Base-by-base conservation (phyloP, 2,113 vertebrate species). In the Ifrita kowaldi region DNA sequence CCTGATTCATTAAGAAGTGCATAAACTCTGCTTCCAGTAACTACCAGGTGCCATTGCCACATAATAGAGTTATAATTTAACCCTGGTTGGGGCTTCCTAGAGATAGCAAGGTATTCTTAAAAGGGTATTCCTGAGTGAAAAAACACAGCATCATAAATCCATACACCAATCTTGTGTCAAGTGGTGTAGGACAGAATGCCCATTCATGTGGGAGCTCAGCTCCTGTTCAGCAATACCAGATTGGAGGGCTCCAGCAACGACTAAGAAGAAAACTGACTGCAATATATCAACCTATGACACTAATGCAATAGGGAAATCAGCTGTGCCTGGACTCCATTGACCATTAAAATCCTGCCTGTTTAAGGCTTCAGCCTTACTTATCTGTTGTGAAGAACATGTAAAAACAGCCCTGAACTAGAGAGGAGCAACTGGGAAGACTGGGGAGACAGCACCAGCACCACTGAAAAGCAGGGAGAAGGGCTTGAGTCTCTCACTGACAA, bases 21-120 rank as follows among this genome's bases (percentile, higher is more conserved):
- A 92, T 87, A 77, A 95, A 87, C 73, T 42, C 69, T 77, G 23
- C 64, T 87, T 86, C 50, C 71, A 84, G 46, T 62, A 93, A 74
- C 55, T 35, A 86, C 59, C 59, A 52, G 60, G 21, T 67, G 68
- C 94, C 64, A 77, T 42, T 59, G 83, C 41, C 60, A 70, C 62
- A 33, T 74, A 88, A 89, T 3, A 52, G 59, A 67, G 42, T 55
- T 59, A 11, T 84, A 77, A 93, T 59, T 90, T 74, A 89, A 67
- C 47, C 30, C 5, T 44, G 63, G 35, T 0, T 88, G 42, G 59
- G 42, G 33, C 50, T 84, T 89, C 60, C 73, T 69, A 84, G 76
- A 86, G 74, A 80, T 24, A 77, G 42, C 23, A 59, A 95, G 24
- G 19, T 47, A 47, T 84, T 80, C 68, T 74, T 67, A 63, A 49